Evolutionary conservation across 2,797 vertebrate genomes (phyloP).

Genomic region (Steatocranus sp.): DNA sequence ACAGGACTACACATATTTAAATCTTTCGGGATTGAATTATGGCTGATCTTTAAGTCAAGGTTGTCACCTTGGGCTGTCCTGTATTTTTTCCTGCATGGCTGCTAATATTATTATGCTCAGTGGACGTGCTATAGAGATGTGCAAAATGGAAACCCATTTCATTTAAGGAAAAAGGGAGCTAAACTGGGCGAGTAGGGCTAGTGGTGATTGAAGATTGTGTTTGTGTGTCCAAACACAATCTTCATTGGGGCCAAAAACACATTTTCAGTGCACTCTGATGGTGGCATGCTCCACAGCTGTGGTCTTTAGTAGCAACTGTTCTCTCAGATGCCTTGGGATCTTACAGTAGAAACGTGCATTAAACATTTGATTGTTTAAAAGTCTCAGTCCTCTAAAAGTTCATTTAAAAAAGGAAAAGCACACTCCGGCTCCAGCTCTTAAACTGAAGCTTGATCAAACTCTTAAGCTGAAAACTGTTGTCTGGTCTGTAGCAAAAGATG

Average conservation of each 20-base stretch:
- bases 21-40: neutral
- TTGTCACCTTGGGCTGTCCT: neutral
- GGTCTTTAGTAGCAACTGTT: neutral
- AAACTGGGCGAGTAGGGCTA: neutral
- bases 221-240: neutral
- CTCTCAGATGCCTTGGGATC: neutral
- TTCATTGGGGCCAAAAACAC: neutral
- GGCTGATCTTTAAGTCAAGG: neutral
- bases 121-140: neutral
- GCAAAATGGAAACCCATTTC: neutral
- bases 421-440: neutral
- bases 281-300: neutral
- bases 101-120: neutral
- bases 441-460: neutral
- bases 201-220: neutral
- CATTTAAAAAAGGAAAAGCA: neutral
- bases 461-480: neutral
- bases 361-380: neutral
- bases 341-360: neutral
- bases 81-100: too few relatives aligned
- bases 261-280: neutral
- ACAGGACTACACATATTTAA: neutral
- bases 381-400: neutral
- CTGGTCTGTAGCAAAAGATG: neutral
- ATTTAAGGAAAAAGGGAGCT: neutral